These are phyloP conservation scores for Hirtodrosophila trivittata DNA, from an alignment of 2,888 invertebrate genomes.

Conservation along the genomic window DNA sequence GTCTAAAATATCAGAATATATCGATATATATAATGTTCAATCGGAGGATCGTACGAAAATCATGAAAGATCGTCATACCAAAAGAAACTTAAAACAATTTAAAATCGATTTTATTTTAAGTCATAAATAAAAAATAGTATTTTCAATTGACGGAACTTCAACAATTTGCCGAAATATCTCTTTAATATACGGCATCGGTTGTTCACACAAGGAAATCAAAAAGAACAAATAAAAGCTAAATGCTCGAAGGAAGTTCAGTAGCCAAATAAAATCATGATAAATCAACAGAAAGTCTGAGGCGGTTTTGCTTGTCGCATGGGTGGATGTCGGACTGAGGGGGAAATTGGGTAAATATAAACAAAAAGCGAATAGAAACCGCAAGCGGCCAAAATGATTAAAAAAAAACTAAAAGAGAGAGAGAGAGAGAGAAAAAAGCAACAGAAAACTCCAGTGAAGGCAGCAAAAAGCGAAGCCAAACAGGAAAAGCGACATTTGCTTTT, in stretches of 20 bases:
- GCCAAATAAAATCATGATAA: slow-evolving; percentile 79
- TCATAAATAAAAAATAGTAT: background rate
- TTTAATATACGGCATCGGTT: slow-evolving; percentile 43
- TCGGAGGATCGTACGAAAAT: too few species aligned
- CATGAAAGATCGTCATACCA: too few species aligned
- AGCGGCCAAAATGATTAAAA: slow-evolving; percentile 66
- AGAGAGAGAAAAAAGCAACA: background rate
- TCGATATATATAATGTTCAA: too few species aligned
- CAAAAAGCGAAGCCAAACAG: slow-evolving; percentile 63
- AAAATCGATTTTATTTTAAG: too few species aligned
- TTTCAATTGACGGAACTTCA: background rate
- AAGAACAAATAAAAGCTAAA: slow-evolving; percentile 47
- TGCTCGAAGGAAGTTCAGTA: slow-evolving; percentile 47
- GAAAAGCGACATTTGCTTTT: slow-evolving; percentile 76
- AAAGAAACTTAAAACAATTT: too few species aligned
- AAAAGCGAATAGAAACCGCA: slow-evolving; percentile 64
- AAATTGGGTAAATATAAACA: slow-evolving; percentile 63
- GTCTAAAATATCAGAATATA: too few species aligned
- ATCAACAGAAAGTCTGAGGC: slow-evolving; percentile 55
- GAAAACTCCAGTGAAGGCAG: slow-evolving; percentile 24
- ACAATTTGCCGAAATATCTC: slow-evolving; percentile 30
- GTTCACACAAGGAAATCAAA: slow-evolving; percentile 53
- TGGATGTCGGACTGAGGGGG: background rate
- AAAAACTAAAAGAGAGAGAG: background rate
- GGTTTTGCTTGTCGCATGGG: background rate